A percentile compares a stretch with the other conserved stretches of the same genome.
phyloP scores from a whole-genome alignment of 2,888 invertebrate species.

The Drosophila antonietae region DNA sequence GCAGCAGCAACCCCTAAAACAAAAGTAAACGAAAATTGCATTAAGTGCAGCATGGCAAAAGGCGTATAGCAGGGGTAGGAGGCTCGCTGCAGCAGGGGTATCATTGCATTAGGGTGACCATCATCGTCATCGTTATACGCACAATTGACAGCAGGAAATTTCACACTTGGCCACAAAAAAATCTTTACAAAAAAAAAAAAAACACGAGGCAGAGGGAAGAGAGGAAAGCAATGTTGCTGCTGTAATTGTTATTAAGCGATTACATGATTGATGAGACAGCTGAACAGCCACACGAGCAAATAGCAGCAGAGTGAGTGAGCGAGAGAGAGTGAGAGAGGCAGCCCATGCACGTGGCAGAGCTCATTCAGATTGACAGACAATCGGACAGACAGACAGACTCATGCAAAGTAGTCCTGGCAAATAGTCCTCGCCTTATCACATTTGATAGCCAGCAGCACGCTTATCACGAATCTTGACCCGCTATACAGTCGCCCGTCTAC shows the following conservation, averaged over 20 bases:
- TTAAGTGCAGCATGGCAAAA: constrained; percentile 57
- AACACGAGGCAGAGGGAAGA: constrained; percentile 58
- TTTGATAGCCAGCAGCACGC: constrained; percentile 3
- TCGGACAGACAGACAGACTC: constrained; percentile 34
- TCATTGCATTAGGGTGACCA: constrained; percentile 60
- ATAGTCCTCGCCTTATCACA: constrained; percentile 1
- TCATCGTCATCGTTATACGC: constrained; percentile 47
- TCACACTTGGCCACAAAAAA: constrained; percentile 62
- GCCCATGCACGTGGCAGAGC: constrained; percentile 47
- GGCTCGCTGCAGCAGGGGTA: constrained; percentile 4
- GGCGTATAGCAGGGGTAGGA: constrained; percentile 3
- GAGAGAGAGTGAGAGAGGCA: background rate
- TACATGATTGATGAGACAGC: constrained; percentile 66
- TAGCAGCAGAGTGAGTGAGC: background rate
- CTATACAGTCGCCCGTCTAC: constrained; percentile 27
- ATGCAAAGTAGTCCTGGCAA: constrained; percentile 2
- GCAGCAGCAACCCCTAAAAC: constrained; percentile 71
- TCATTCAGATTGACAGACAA: constrained; percentile 18
- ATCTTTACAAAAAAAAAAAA: background rate
- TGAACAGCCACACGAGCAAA: background rate
- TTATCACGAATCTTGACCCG: constrained; percentile 52
- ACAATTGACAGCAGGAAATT: constrained; percentile 71
- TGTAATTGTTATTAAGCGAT: constrained; percentile 68
- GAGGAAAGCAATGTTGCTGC: constrained; percentile 17
- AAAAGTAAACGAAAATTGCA: constrained; percentile 69